Evolutionary conservation across 2,797 vertebrate species (phyloP), one percentile per base, ranked within the genome.

Genomic region (Myioborus melanocephalus): DNA sequence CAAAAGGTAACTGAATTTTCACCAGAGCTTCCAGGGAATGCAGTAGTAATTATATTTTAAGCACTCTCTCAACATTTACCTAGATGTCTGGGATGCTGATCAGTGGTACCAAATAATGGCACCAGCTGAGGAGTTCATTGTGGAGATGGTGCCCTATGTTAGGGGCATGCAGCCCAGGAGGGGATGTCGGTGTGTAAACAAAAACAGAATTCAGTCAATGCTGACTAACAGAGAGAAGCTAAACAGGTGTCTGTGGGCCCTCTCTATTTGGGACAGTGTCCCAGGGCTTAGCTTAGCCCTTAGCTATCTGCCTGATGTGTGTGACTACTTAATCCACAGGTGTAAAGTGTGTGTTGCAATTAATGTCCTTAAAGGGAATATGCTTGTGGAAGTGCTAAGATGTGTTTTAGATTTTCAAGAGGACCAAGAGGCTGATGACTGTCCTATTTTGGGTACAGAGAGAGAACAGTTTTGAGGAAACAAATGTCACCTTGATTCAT

Each of bases 301-400:
- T 27, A 59, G 35, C 52, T 52, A 8, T 32, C 17, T 53, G 23
- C 30, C 56, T 70, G 32, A 32, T 1, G 2, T 14, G 5, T 72
- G 26, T 10, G 4, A 59, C 75, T 79, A 12, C 26, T 83, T 76
- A 55, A 59, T 43, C 24, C 5, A 0, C 0, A 0, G 8, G 18
- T 66, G 8, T 63, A 59, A 77, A 73, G 7, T 34, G 2, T 9
- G 5, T n/a, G 27, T n/a, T 91, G 68, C 8, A 73, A 3, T 49
- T 70, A 13, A 26, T 64, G 60, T 49, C 56, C 41, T 73, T 71
- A 39, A 50, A 59, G n/a, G 21, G 26, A 83, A 14, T 23, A 3
- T 76, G 23, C 39, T 68, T 84, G 21, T 80, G 49, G 30, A 70
- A 73, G 41, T 44, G 39, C 52, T 78, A 60, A 91, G 50, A 49